Evolutionary conservation across 2,113 vertebrate species (phyloP).

Genomic region (Plestiodon gilberti): DNA sequence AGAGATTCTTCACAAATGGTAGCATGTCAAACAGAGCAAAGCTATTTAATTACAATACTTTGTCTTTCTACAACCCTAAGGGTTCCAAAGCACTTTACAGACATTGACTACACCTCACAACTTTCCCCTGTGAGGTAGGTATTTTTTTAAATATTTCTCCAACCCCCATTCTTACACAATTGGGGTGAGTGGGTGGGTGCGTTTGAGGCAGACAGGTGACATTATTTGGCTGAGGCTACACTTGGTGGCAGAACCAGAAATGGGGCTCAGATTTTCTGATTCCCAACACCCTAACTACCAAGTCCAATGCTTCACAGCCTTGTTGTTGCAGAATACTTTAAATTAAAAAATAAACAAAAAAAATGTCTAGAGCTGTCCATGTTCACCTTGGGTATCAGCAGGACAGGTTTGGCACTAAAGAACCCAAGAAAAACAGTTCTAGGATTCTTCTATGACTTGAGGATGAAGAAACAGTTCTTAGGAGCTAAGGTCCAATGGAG

Average conservation of each 20-base stretch:
- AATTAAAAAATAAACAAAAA: neutral
- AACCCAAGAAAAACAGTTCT: accelerated
- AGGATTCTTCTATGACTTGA: neutral
- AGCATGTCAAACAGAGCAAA: neutral
- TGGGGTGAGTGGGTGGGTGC: neutral
- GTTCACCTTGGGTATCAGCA: neutral
- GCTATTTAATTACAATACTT: neutral
- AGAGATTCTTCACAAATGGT: neutral
- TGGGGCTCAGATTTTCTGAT: accelerated
- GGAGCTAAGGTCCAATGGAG: neutral
- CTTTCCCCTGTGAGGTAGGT: slow-evolving; percentile 50
- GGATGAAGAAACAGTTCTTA: neutral
- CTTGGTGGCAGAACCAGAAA: neutral
- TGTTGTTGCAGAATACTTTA: neutral
- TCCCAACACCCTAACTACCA: accelerated
- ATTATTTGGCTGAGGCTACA: neutral
- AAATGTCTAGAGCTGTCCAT: neutral
- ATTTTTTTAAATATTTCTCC: neutral
- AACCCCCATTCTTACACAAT: neutral
- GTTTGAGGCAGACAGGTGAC: neutral
- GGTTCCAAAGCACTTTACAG: slow-evolving; percentile 42
- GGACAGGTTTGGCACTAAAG: neutral
- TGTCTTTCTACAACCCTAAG: neutral
- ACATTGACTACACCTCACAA: neutral
- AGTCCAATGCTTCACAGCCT: neutral